Evolutionary conservation across 1,140 invertebrate species (phyloP).

Genomic region (Bombus sylvicola): DNA sequence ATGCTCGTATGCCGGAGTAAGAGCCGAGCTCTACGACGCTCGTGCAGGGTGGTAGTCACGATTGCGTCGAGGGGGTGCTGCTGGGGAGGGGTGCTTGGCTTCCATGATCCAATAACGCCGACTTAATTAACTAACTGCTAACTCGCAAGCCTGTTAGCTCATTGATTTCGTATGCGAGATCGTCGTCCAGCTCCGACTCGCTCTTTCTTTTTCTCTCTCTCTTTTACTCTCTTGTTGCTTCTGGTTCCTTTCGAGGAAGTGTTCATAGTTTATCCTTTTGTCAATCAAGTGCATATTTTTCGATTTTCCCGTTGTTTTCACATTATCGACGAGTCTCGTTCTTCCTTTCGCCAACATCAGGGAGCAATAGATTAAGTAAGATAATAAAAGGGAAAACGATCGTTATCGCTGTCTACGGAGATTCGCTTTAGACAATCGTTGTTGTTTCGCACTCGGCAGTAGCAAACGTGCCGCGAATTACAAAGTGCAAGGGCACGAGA

Average conservation of each 20-base stretch:
- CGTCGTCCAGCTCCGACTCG: conserved; percentile 35
- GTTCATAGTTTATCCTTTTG: background rate
- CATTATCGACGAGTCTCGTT: background rate
- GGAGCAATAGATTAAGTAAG: too few species aligned
- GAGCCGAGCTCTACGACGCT: conserved; percentile 53
- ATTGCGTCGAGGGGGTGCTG: conserved; percentile 38
- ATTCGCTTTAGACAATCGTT: background rate
- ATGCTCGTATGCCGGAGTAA: conserved; percentile 45
- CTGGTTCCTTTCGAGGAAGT: background rate
- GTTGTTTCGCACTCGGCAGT: background rate
- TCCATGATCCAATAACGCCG: conserved; percentile 82
- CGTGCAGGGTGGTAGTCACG: conserved; percentile 42
- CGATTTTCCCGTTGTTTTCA: background rate
- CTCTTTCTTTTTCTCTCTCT: background rate
- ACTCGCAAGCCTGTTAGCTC: conserved; percentile 82
- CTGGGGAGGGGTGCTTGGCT: conserved; percentile 77
- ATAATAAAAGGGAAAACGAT: background rate
- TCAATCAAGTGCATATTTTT: too few species aligned
- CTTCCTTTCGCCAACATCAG: background rate
- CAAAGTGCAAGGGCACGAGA: background rate
- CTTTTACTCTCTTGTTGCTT: background rate
- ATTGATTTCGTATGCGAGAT: conserved; percentile 77
- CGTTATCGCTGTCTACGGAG: background rate
- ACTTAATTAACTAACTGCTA: conserved; percentile 83
- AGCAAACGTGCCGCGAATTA: background rate